Evolutionary conservation across 2,888 invertebrate species (phyloP).

Genomic region (Chalcis sispes): DNA sequence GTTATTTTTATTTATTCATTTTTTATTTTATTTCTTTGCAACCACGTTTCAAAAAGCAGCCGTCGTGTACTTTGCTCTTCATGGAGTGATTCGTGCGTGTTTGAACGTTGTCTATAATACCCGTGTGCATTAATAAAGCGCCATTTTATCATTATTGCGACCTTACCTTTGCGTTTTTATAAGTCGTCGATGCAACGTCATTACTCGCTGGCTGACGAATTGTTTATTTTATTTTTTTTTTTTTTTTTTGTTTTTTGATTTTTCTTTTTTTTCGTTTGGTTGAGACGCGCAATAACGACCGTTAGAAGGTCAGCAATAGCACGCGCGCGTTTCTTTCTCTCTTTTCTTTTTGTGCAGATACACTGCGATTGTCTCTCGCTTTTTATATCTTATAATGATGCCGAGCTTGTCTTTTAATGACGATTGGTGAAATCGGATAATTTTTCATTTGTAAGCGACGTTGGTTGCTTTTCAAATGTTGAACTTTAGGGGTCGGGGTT

Average conservation of each 20-base stretch:
- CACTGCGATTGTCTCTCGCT: constrained; percentile 44
- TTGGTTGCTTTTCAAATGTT: neutral
- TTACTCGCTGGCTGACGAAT: neutral
- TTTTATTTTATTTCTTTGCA: neutral
- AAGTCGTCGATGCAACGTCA: constrained; percentile 21
- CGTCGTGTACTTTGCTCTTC: constrained; percentile 4
- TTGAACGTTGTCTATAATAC: no score
- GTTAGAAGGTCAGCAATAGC: no score
- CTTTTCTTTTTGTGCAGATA: neutral
- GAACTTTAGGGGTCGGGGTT: no score
- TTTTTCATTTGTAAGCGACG: constrained; percentile 51
- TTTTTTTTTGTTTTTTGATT: no score
- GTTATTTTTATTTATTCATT: no score
- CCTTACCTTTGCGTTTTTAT: neutral
- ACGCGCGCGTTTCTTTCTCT: no score
- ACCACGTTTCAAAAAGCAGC: constrained; percentile 25
- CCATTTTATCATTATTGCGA: constrained; percentile 12
- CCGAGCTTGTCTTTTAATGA: constrained; percentile 36
- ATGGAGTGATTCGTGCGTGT: neutral
- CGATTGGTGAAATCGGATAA: constrained; percentile 46
- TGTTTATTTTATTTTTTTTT: constrained; percentile 33
- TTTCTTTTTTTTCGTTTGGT: no score
- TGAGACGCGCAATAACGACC: no score
- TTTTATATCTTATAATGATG: no score
- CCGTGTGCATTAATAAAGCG: constrained; percentile 31